These are phyloP conservation scores for Diplolepis rosae DNA, from an alignment of 2,888 invertebrate species.

Conservation along the genomic window DNA sequence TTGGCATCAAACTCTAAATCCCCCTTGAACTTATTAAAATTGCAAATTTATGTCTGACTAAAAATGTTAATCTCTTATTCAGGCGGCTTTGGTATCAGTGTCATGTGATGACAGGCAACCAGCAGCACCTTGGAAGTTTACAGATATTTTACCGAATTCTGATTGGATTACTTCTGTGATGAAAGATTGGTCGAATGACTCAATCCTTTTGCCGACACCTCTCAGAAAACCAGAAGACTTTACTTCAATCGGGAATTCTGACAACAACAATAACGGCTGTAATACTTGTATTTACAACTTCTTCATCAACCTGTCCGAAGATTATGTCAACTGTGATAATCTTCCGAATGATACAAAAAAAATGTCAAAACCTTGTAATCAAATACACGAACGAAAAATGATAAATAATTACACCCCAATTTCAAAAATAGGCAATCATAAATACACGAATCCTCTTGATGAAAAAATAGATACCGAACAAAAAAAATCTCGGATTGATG, in stretches of 20 bases:
- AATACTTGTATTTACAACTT: constrained; percentile 54
- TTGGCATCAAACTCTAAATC: not conserved
- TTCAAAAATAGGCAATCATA: not conserved
- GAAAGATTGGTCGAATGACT: too few species aligned
- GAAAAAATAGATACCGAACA: not conserved
- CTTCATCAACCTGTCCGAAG: constrained; percentile 48
- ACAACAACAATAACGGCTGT: constrained; percentile 29
- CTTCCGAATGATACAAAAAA: not conserved
- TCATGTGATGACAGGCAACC: constrained; percentile 57
- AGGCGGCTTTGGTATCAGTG: constrained; percentile 50
- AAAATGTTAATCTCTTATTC: constrained; percentile 1
- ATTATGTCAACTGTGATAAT: constrained; percentile 41
- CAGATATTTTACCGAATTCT: constrained; percentile 50
- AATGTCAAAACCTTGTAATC: not conserved
- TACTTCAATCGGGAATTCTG: not conserved
- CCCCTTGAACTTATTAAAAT: too few species aligned
- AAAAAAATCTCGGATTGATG: not conserved
- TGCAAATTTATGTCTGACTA: constrained; percentile 4
- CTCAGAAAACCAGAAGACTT: too few species aligned
- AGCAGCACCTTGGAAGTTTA: constrained; percentile 46
- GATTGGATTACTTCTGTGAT: constrained; percentile 53
- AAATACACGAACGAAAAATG: not conserved
- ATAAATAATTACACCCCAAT: not conserved
- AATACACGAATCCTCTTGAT: not conserved
- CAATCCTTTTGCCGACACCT: too few species aligned